phyloP scores from a whole-genome alignment of 1,140 invertebrate genomes.

The Campoletis sonorensis region DNA sequence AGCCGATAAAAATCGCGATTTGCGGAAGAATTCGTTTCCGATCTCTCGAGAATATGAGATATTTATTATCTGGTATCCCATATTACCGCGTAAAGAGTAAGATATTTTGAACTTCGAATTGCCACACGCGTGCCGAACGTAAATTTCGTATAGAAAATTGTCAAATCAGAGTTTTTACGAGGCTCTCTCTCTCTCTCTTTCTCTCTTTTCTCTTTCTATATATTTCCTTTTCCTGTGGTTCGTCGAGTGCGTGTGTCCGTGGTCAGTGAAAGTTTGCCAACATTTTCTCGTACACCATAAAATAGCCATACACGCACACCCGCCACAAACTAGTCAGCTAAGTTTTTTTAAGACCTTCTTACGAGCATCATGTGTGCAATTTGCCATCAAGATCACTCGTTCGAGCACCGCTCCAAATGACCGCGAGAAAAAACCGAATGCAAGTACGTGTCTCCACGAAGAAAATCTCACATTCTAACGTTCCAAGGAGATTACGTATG shows the following conservation, averaged over 20 bases:
- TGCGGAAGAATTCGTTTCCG: conserved; percentile 32
- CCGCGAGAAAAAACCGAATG: background rate
- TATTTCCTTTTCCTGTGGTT: background rate
- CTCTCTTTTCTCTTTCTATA: background rate
- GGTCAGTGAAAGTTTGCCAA: conserved; percentile 35
- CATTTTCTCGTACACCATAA: conserved; percentile 4
- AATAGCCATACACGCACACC: background rate
- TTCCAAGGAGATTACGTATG: too few relatives aligned
- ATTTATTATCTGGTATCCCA: background rate
- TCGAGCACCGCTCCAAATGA: background rate
- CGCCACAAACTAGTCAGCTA: conserved; percentile 2
- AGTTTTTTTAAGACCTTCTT: conserved; percentile 22
- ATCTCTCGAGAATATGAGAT: background rate
- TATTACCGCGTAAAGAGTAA: background rate
- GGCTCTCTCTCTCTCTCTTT: background rate
- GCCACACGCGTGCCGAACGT: background rate
- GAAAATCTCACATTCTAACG: too few relatives aligned
- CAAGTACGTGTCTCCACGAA: background rate
- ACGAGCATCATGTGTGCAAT: background rate
- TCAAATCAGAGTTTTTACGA: too few relatives aligned
- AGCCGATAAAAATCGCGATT: conserved; percentile 4
- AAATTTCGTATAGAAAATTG: background rate
- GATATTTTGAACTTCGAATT: background rate
- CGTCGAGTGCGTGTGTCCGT: background rate
- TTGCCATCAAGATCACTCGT: background rate